phyloP scores from a whole-genome alignment of 2,113 vertebrate genomes.

The Erythrolamprus reginae region DNA sequence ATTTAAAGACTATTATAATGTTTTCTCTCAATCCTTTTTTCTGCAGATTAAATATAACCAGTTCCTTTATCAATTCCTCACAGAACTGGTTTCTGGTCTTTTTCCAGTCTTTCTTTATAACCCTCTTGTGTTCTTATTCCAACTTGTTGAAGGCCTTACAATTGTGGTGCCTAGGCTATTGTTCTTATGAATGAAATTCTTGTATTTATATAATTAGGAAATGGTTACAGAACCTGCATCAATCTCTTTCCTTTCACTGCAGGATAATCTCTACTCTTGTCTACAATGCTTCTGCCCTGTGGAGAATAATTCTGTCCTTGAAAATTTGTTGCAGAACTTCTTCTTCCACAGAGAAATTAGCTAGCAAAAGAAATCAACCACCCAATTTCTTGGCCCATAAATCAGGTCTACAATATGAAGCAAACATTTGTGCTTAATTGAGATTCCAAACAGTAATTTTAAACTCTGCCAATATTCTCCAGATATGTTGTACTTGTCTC shows the following conservation, averaged over 20 bases:
- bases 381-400: background rate
- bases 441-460: background rate
- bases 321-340: background rate
- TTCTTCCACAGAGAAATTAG: background rate
- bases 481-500: background rate
- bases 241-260: background rate
- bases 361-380: background rate
- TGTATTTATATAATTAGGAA: background rate
- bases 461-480: background rate
- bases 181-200: background rate
- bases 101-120: background rate
- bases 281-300: background rate
- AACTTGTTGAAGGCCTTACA: background rate
- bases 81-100: background rate
- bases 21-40: background rate
- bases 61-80: background rate
- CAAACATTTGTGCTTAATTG: background rate
- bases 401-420: background rate
- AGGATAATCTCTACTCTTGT: background rate
- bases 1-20: background rate
- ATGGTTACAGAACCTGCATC: background rate
- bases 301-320: background rate
- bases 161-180: background rate
- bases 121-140: background rate
- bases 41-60: background rate